Evolutionary conservation across 2,797 vertebrate genomes (phyloP), one percentile per base, ranked within the genome.

Genomic region (Sphenodon punctatus): DNA sequence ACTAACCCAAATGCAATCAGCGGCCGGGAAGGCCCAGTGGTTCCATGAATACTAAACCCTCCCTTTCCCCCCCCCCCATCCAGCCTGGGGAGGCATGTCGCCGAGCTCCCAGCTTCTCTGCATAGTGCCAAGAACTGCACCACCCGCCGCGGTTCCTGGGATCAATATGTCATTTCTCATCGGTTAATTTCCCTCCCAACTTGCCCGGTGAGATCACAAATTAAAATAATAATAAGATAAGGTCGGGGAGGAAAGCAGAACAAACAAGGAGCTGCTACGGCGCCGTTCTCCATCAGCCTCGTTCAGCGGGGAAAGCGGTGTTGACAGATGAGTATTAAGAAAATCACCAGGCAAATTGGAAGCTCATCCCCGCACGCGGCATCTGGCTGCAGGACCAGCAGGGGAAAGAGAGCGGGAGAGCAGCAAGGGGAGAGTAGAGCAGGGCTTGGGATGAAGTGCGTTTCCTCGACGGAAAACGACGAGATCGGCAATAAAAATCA

Each of bases 181-280:
- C 7, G 23, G 45, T 78, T 56, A 70, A 75, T 48, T 32, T 49
- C 63, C 49, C 20, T 6, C 22, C 23, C 7, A 22, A n/a, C n/a
- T 23, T 1, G 1, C 43, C 0, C 2, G 30, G 34, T 14, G 20
- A 38, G 9, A 16, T 65, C 8, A 0, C 20, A 17, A 63, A 72
- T 56, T 56, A 38, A 66, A 82, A 65, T 19, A 48, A 78, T 41
- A 51, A 49, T 43, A 16, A 41, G 61, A 15, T 13, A 25, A 39
- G 7, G 55, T 4, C 2, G 25, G 49, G 51, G 0, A 19, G 20
- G 59, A 49, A 51, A 23, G 32, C 27, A 17, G 36, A 27, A 17
- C 25, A 75, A 45, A 65, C 56, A 6, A 25, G 71, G 30, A 30
- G 42, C 6, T 17, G 15, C 22, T 4, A 5, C 2, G 11, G 13